Evolutionary conservation across 2,888 invertebrate genomes (phyloP).

Genomic region (Microctonus aethiopoides): DNA sequence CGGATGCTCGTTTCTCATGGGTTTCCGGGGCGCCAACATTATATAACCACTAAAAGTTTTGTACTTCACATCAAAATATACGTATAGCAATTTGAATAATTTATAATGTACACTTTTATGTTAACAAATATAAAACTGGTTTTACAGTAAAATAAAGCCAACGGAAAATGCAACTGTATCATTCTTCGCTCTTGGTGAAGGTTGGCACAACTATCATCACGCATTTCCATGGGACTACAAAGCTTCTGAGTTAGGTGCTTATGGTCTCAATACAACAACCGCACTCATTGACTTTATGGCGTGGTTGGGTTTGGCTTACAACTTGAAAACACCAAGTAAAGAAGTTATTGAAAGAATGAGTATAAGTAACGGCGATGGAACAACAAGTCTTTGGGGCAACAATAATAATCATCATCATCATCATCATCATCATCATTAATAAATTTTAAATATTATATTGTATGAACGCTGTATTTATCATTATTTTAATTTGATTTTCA

Average conservation of each 20-base stretch:
- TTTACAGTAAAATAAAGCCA: slow-evolving; percentile 58
- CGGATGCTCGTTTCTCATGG: slow-evolving; percentile 8
- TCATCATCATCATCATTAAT: too few species aligned
- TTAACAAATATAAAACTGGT: neutral
- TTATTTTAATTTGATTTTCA: neutral
- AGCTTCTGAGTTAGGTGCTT: slow-evolving; percentile 57
- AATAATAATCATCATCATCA: slow-evolving; percentile 45
- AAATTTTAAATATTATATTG: neutral
- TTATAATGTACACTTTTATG: neutral
- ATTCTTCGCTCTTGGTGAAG: slow-evolving; percentile 68
- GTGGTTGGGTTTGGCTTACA: slow-evolving; percentile 58
- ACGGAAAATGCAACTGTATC: slow-evolving; percentile 69
- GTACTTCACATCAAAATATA: neutral
- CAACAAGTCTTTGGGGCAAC: slow-evolving; percentile 53
- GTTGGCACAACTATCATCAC: slow-evolving; percentile 77
- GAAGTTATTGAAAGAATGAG: slow-evolving; percentile 50
- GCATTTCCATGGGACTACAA: slow-evolving; percentile 71
- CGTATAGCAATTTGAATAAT: neutral
- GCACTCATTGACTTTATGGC: slow-evolving; percentile 61
- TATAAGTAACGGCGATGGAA: slow-evolving; percentile 59
- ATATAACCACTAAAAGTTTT: neutral
- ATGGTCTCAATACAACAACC: slow-evolving; percentile 56
- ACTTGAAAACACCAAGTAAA: slow-evolving; percentile 55
- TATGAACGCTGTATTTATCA: neutral
- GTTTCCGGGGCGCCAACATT: neutral